Evolutionary conservation across 2,888 invertebrate species (phyloP), one percentile per base, ranked within the genome.

Genomic region (Julus scandinavius): DNA sequence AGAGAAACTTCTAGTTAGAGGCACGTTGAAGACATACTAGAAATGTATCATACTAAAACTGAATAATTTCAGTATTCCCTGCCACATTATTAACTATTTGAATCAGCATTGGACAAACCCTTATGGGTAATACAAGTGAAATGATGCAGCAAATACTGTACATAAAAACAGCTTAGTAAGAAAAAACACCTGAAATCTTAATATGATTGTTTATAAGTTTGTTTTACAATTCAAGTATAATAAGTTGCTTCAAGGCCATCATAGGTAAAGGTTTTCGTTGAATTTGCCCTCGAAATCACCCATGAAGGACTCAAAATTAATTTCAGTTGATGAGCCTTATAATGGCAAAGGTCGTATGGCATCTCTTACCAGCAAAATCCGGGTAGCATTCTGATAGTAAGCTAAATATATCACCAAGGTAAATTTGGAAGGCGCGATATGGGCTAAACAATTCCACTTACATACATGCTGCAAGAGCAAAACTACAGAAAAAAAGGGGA

Each of bases 201-300:
- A 54, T 54, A 54, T 17, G 13, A 3, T 15, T 17, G 54, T 54
- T 54, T 54, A 54, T 54, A 45, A 45, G 54, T 54, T 54, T 13
- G 54, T 54, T 17, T 54, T 15, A 11, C 54, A 15, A 54, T 11
- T 54, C 15, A 54, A 54, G 17, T 54, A 54, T 54, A 54, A 54
- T 54, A 54, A 3, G 17, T 72, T 20, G 20, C 7, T 1, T 20
- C 63, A 72, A 72, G 63, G 63, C 20, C 20, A 3, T 72, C 20
- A 1, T 7, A 72, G n/a, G 20, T 72, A 72, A 72, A 72, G 6
- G 7, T 20, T n/a, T 20, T 20, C 20, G 58, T 11, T 20, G 17
- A 72, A 72, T 72, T 72, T 72, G 63, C 63, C 63, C 63, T 29
- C 20, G 7, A 72, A 72, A 7, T 72, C 63, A 72, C 63, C 63